Evolutionary conservation across 2,888 invertebrate species (phyloP), one percentile per base, ranked within the genome.

Genomic region (Trissolcus brochymenae): DNA sequence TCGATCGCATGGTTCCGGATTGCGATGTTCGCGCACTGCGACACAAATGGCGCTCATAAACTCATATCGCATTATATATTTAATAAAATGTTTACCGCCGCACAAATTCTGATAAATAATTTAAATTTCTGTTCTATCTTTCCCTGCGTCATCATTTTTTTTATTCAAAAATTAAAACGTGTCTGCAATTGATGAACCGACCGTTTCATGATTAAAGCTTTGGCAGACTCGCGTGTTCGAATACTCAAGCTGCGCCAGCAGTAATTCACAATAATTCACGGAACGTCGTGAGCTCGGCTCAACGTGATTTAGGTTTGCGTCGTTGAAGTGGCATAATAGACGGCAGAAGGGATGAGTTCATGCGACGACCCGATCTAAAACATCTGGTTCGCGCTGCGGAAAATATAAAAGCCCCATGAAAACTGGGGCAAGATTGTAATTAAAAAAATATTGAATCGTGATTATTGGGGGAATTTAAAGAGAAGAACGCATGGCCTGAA

Each of bases 261-360:
- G 73, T 80, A 76, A 78, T 76, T 79, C 70, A 76, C 57, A 59
- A 66, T 79, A 79, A 76, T 76, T 75, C 79, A 79, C 73, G 72
- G 62, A 70, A 77, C 70, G 78, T 78, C 71, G 62, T 54, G 14
- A 19, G 35, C 55, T 70, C 25, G 61, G 61, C 56, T 66, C 40
- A 17, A 46, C 62, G 70, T 78, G 74, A 78, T 78, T 78, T 78
- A 78, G 67, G 71, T 29, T 50, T 53, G 43, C 17, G 53, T 57
- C 49, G 43, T 53, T 40, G 49, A 70, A 65, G 62, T 70, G 21
- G 41, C 53, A 59, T 78, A 59, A 77, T 68, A 66, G 62, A 53
- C 61, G 59, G 35, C 17, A 13, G 61, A 60, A 46, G 64, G 64
- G 65, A 66, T 68, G 70, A 57, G 66, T 74, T 53, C 29, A 56